Percentiles rank a stretch among this genome's conserved stretches.
phyloP scores from a whole-genome alignment of 2,797 vertebrate species.

The Antennarius maculatus region DNA sequence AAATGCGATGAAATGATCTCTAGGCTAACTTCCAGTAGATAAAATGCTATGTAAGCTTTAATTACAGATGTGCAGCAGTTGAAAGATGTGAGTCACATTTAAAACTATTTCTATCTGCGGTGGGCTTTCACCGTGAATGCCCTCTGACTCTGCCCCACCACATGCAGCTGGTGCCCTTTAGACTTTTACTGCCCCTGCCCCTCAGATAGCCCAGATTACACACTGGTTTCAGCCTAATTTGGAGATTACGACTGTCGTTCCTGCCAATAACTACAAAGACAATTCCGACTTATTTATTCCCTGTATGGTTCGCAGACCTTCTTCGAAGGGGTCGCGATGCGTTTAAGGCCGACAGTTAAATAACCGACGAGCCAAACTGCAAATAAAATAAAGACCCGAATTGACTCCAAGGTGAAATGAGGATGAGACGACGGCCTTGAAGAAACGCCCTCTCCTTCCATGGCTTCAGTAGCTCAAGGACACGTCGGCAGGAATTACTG shows the following conservation, averaged over 20 bases:
- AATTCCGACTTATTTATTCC: neutral
- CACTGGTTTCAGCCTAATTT: neutral
- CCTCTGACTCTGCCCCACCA: too few species aligned
- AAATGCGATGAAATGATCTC: too few species aligned
- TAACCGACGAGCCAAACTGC: neutral
- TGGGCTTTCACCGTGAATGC: too few species aligned
- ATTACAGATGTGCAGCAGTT: too few species aligned
- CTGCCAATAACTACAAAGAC: constrained; percentile 8
- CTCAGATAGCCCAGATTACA: too few species aligned
- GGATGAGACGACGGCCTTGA: neutral
- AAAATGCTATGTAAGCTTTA: too few species aligned
- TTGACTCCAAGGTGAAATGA: neutral
- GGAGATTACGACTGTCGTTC: constrained; percentile 6
- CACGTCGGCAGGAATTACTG: constrained; percentile 22
- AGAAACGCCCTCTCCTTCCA: neutral
- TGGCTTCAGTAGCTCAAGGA: constrained; percentile 21
- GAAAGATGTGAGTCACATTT: too few species aligned
- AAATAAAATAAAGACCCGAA: neutral
- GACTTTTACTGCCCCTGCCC: too few species aligned
- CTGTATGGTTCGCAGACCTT: neutral
- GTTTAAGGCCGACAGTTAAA: neutral
- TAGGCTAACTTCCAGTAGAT: too few species aligned
- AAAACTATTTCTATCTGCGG: too few species aligned
- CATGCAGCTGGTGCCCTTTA: too few species aligned
- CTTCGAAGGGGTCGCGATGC: neutral